Evolutionary conservation across 2,113 vertebrate genomes (phyloP), one percentile per base, ranked within the genome.

Genomic region (Petromus typicus): DNA sequence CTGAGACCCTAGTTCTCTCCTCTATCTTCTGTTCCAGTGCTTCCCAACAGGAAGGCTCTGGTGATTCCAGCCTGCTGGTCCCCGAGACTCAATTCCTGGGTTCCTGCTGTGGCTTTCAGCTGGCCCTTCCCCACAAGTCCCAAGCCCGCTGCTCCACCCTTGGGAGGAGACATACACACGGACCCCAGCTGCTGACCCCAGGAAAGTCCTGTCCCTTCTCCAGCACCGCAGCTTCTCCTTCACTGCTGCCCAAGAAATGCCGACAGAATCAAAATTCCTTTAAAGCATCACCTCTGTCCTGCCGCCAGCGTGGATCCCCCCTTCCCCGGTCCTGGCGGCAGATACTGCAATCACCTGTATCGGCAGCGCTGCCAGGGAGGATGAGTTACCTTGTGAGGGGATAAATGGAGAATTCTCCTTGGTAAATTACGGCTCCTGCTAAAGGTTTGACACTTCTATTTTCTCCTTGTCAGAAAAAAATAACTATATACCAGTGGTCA

Each of bases 391-490:
- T 89, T 67, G 82, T 94, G 59, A 96, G 51, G 76, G 80, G 56
- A 93, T 84, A 94, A 87, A 56, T n/a, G 71, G 87, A 96, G 87
- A 97, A 92, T 94, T 93, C 94, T 95, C 90, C 89, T 71, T 90
- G 89, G 93, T 94, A 97, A 97, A 97, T 97, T 97, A 97, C 14
- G 0, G 91, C 84, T 89, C 82, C 95, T 95, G 81, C 95, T 90
- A 71, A 89, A 87, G 84, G 61, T 64, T 89, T 94, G 96, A 93
- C 97, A 96, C 91, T 97, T 97, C 96, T 96, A 95, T 97, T 96
- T 98, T 96, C 97, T 95, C 87, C 87, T 86, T 94, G 96, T 97
- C 95, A 95, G 91, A 51, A 48, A 89, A 96, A 97, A 96, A 87
- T 76, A 87, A 93, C 97, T 96, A 57, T 91, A 85, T 82, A 51